Percentiles rank a stretch among this genome's conserved stretches.
Evolutionary conservation across 1,140 invertebrate species (phyloP).

Genomic region (Amphibalanus amphitrite): DNA sequence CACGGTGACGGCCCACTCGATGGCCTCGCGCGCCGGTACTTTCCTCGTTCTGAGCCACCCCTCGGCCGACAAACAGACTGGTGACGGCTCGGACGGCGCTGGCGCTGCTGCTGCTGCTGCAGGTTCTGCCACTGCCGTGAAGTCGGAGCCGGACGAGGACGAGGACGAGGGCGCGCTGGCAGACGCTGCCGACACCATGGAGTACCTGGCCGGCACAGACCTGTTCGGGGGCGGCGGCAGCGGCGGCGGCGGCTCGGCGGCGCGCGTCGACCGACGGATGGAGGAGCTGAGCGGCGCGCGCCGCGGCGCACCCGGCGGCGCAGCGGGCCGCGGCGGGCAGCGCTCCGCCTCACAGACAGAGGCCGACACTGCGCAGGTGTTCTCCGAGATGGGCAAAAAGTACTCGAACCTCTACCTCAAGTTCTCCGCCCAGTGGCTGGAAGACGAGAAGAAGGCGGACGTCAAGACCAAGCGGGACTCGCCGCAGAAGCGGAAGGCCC

Average conservation of each 20-base stretch:
- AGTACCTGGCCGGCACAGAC: background rate
- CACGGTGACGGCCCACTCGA: background rate
- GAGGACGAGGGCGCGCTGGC: background rate
- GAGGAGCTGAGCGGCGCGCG: background rate
- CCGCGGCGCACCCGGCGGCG: too few relatives aligned
- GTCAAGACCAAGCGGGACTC: background rate
- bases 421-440: background rate
- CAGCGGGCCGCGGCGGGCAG: too few relatives aligned
- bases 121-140: background rate
- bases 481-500: background rate
- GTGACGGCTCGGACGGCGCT: too few relatives aligned
- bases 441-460: background rate
- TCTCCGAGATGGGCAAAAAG: background rate
- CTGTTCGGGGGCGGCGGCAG: background rate
- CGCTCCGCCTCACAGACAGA: background rate
- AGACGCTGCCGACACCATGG: background rate
- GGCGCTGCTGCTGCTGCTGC: too few relatives aligned
- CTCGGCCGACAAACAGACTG: too few relatives aligned
- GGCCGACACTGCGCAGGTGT: background rate
- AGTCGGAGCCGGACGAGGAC: background rate
- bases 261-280: background rate
- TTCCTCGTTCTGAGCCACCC: background rate
- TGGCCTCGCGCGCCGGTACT: background rate
- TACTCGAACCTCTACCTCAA: background rate
- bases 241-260: background rate